These are phyloP conservation scores for Lasioglossum lativentre DNA, from an alignment of 2,888 invertebrate genomes.

Conservation along the genomic window DNA sequence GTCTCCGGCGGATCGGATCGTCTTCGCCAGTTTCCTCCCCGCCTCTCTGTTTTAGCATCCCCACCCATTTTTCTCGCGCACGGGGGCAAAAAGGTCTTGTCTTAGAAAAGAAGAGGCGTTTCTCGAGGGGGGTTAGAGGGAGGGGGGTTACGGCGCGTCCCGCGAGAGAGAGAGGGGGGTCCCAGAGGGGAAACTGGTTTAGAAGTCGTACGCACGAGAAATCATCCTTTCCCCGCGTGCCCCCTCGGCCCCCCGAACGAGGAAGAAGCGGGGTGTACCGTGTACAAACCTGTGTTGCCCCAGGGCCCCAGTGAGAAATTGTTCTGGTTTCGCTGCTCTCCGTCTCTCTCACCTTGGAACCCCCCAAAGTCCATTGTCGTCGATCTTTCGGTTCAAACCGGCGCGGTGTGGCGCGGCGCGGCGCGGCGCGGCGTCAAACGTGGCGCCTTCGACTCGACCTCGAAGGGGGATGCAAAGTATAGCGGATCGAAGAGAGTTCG, in stretches of 20 bases:
- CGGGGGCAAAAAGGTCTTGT: constrained; percentile 53
- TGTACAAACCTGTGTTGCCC: constrained; percentile 3
- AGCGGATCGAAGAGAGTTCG: background rate
- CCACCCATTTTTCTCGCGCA: background rate
- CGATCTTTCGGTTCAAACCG: background rate
- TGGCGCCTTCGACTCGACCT: constrained; percentile 5
- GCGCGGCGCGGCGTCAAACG: constrained; percentile 7
- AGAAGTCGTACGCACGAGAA: constrained; percentile 63
- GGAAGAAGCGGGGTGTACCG: constrained; percentile 27
- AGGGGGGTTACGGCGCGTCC: background rate
- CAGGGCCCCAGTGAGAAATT: constrained; percentile 16
- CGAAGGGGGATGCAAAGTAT: constrained; percentile 14
- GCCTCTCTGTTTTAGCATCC: background rate
- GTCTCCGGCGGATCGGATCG: constrained; percentile 16
- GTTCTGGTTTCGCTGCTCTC: constrained; percentile 17
- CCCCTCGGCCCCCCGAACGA: constrained; percentile 1
- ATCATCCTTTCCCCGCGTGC: constrained; percentile 38
- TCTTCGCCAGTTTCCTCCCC: constrained; percentile 14
- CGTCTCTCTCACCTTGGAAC: background rate
- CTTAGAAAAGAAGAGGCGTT: constrained; percentile 66
- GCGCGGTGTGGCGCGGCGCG: background rate
- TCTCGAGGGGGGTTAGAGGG: constrained; percentile 1
- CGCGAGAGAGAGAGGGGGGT: constrained; percentile 24
- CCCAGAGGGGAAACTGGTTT: constrained; percentile 69
- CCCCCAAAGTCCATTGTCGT: background rate